Evolutionary conservation across 2,113 vertebrate species (phyloP).

Genomic region (Calidris pugnax): DNA sequence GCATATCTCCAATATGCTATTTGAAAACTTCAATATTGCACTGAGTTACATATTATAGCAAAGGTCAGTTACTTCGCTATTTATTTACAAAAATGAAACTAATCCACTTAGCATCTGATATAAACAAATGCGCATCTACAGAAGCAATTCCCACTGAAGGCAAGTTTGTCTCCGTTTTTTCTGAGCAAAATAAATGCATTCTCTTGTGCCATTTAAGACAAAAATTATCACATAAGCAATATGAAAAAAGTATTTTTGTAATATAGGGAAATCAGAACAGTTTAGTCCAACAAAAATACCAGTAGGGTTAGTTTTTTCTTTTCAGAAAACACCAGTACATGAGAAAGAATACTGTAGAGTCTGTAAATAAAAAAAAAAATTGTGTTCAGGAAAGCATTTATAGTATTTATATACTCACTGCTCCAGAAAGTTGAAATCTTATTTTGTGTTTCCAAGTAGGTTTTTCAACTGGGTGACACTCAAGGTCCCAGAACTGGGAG

Average conservation of each 20-base stretch:
- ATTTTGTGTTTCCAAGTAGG: conserved; percentile 82
- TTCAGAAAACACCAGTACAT: neutral
- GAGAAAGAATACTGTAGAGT: neutral
- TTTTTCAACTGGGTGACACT: conserved; percentile 85
- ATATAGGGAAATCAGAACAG: neutral
- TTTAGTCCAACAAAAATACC: neutral
- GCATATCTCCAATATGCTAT: neutral
- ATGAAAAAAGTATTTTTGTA: neutral
- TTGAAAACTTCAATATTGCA: neutral
- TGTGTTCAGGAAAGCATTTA: neutral
- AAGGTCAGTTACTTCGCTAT: neutral
- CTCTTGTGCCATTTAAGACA: no score
- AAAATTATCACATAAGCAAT: neutral
- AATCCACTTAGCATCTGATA: neutral
- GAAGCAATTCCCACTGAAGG: neutral
- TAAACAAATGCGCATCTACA: neutral
- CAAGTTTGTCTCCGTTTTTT: neutral
- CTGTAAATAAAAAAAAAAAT: neutral
- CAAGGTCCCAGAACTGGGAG: conserved; percentile 94
- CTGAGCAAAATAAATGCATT: neutral
- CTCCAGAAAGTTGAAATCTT: conserved; percentile 90
- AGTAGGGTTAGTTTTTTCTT: neutral
- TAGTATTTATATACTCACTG: conserved; percentile 73
- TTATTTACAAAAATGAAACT: neutral
- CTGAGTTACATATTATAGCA: neutral